phyloP scores from a whole-genome alignment of 1,140 invertebrate species.

The Lucilia sericata region DNA sequence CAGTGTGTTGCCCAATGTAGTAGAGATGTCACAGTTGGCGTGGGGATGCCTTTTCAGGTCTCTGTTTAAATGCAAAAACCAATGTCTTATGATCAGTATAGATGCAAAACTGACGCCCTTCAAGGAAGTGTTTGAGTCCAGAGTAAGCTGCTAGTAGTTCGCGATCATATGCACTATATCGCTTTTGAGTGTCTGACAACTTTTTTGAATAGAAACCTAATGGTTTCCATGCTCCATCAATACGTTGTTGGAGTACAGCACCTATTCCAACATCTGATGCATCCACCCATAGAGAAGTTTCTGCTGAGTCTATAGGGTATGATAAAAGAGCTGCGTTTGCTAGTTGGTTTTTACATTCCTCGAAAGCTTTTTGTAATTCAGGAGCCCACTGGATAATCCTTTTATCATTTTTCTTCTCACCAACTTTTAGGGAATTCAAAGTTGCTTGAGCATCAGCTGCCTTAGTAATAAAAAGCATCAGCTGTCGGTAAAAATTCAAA shows the following conservation, averaged over 20 bases:
- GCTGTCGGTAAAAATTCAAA: constrained; percentile 7
- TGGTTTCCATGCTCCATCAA: too few species aligned
- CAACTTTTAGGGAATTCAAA: not conserved
- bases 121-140: constrained; percentile 25
- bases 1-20: constrained; percentile 19
- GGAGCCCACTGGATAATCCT: not conserved
- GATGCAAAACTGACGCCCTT: not conserved
- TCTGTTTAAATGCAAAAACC: constrained; percentile 31
- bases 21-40: not conserved
- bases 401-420: not conserved
- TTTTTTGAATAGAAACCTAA: too few species aligned
- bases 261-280: not conserved
- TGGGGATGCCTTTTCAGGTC: not conserved
- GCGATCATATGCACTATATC: too few species aligned
- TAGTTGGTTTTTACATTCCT: not conserved
- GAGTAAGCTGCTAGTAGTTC: constrained; percentile 11
- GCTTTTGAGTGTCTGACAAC: too few species aligned
- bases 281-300: not conserved
- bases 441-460: not conserved
- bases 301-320: too few species aligned
- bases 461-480: not conserved
- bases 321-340: not conserved
- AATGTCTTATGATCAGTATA: constrained; percentile 33
- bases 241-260: constrained; percentile 23
- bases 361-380: not conserved